Percentiles rank a stretch among this genome's conserved stretches.
Conservation (phyloP, 2,797 vertebrate genomes). For the Knipowitschia caucasica region DNA sequence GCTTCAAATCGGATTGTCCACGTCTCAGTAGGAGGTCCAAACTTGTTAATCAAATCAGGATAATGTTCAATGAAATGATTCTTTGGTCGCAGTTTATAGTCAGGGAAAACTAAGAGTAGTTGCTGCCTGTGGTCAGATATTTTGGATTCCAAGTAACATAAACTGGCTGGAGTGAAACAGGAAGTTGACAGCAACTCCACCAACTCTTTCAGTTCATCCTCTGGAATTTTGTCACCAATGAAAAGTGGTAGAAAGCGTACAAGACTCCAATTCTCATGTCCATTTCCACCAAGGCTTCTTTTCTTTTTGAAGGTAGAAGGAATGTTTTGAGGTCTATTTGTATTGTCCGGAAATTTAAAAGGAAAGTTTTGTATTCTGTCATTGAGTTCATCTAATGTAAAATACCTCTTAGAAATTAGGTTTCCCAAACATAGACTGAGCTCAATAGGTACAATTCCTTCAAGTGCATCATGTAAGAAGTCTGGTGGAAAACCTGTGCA, state of each 20-base stretch:
- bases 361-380: slow-evolving; percentile 11
- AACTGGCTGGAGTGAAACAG: slow-evolving; percentile 11
- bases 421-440: slow-evolving; percentile 13
- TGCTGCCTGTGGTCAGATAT: slow-evolving; percentile 17
- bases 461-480: slow-evolving; percentile 14
- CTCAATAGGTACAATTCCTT: slow-evolving; percentile 18
- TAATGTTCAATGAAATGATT: slow-evolving; percentile 44
- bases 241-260: slow-evolving; percentile 15
- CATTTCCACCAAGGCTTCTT: background rate
- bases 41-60: slow-evolving; percentile 26
- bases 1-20: slow-evolving; percentile 45
- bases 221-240: slow-evolving; percentile 11
- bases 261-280: slow-evolving; percentile 14
- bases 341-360: slow-evolving; percentile 9
- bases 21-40: slow-evolving; percentile 31
- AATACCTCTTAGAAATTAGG: slow-evolving; percentile 10
- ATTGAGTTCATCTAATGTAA: slow-evolving; percentile 17
- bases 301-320: too few relatives aligned
- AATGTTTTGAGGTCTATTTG: too few relatives aligned
- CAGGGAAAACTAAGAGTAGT: slow-evolving; percentile 7
- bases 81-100: slow-evolving; percentile 11
- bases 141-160: background rate
- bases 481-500: slow-evolving; percentile 22
- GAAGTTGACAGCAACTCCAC: slow-evolving; percentile 10
- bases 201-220: slow-evolving; percentile 21